phyloP scores from a whole-genome alignment of 2,888 invertebrate species.

The Ceramica pisi region DNA sequence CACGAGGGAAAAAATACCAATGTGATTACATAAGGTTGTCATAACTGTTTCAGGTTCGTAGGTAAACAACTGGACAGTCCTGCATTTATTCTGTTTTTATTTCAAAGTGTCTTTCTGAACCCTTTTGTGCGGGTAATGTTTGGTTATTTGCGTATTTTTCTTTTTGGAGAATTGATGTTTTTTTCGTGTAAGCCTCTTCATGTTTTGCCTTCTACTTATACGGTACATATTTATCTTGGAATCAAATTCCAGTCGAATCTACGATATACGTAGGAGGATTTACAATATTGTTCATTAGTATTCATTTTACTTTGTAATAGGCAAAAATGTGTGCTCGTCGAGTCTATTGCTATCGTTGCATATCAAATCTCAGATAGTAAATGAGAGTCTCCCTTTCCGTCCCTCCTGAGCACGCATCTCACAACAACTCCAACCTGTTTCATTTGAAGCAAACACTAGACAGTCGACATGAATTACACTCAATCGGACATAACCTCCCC shows the following conservation, averaged over 20 bases:
- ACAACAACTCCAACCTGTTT: conserved; percentile 24
- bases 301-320: background rate
- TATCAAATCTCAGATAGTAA: background rate
- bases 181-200: background rate
- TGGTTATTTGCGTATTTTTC: conserved; percentile 34
- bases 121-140: conserved; percentile 48
- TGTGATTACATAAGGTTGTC: conserved; percentile 69
- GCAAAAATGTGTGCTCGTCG: background rate
- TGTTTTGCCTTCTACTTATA: background rate
- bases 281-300: too few species aligned
- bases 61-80: conserved; percentile 62
- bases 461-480: conserved; percentile 71
- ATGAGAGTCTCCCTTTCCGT: background rate
- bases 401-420: background rate
- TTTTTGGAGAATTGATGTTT: conserved; percentile 17
- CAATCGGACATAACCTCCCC: conserved; percentile 77
- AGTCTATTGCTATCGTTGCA: background rate
- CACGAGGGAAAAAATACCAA: conserved; percentile 72
- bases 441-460: conserved; percentile 69
- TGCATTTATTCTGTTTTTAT: conserved; percentile 65
- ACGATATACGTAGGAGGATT: too few species aligned
- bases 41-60: conserved; percentile 66
- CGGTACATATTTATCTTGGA: background rate
- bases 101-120: conserved; percentile 64
- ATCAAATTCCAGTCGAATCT: background rate